Conservation (phyloP, 2,888 invertebrate genomes). For the Lathronympha strigana region DNA sequence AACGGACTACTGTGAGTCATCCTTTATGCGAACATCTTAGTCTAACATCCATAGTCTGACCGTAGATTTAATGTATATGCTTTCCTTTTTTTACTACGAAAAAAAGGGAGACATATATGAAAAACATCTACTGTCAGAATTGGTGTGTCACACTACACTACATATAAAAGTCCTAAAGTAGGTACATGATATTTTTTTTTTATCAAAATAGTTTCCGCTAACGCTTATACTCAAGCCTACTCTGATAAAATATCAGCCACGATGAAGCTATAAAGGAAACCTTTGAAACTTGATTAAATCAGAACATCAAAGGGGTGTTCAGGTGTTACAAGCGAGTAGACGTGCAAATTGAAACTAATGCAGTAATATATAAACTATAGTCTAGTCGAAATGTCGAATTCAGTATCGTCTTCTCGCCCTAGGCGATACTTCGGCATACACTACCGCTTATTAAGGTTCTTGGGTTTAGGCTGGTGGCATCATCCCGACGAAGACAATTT, state of each 20-base stretch:
- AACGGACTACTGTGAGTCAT: too few relatives aligned
- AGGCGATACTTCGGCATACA: conserved; percentile 69
- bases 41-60: too few relatives aligned
- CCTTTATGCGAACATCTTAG: too few relatives aligned
- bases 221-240: conserved; percentile 7
- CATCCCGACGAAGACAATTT: conserved; percentile 70
- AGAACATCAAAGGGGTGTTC: conserved; percentile 12
- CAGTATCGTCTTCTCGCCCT: conserved; percentile 52
- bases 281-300: conserved; percentile 30
- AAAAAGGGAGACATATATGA: too few relatives aligned
- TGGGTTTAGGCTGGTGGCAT: conserved; percentile 80
- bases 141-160: too few relatives aligned
- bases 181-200: neutral
- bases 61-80: too few relatives aligned
- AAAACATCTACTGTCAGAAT: too few relatives aligned
- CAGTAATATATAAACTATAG: too few relatives aligned
- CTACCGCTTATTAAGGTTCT: conserved; percentile 65
- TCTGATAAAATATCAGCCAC: neutral
- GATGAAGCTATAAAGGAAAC: conserved; percentile 34
- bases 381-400: conserved; percentile 22
- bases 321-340: neutral
- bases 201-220: neutral
- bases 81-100: too few relatives aligned
- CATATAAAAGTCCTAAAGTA: too few relatives aligned
- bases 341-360: conserved; percentile 6